Base-by-base conservation (phyloP, 2,797 vertebrate genomes). In the Sebastes vulpes region DNA sequence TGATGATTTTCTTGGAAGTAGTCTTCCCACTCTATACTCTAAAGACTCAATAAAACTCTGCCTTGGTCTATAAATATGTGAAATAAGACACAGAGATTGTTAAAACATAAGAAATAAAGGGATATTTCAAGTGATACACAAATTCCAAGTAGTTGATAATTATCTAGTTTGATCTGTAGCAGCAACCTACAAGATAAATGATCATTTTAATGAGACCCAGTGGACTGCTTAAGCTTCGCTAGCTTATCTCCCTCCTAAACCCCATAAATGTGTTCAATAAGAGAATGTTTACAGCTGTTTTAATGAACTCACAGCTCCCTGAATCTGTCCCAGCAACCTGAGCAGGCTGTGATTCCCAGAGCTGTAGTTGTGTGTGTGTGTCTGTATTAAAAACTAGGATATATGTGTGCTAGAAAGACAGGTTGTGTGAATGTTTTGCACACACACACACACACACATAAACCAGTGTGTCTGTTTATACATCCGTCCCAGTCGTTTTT, bases 381-480 rank as follows among this genome's bases (percentile, higher is more conserved):
- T 50, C 14, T 46, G 42, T 46, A 46, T 46, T 46, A 46, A 16
- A 46, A 16, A 42, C 38, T 42, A 42, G 38, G 38, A 46, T 46
- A 46, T 1, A 46, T 6, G 28, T 56, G 59, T 57, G 65, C 60
- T 53, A 75, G 50, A 74, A 9, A 59, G 38, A 72, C 66, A 70
- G 54, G 21, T 29, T 81, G 53, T 53, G 42, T 74, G 74, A 46
- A 46, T 67, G 61, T 25, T 68, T 73, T 69, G 61, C 77, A 71
- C 35, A 50, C 73, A 58, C 32, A 54, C 28, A 53, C 72, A 57
- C 32, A 54, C 56, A 59, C 77, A 71, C 42, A 50, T 63, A 81
- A 79, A 83, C 18, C 6, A 50, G 11, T 29, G n/a, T 64, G 38
- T 42, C 38, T 42, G 70, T 88, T 87, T 85, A 76, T 82, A 66